phyloP scores from a whole-genome alignment of 2,113 vertebrate species.

The Thalassoma bifasciatum region DNA sequence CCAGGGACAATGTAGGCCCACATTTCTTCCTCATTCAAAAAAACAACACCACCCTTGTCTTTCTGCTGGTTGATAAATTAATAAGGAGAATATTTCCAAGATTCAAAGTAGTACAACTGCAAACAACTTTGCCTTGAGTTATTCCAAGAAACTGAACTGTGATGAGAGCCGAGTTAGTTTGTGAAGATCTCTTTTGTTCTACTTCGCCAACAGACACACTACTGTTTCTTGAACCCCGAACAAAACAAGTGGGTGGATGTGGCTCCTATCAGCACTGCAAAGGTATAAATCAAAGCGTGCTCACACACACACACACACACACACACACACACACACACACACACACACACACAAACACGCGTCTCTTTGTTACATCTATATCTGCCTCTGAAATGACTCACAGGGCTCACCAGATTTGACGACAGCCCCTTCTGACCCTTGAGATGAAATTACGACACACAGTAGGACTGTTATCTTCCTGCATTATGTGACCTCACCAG shows the following conservation, averaged over 20 bases:
- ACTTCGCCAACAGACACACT: slow-evolving; percentile 5
- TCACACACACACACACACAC: slow-evolving; percentile 5
- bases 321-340: no score
- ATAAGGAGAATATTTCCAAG: slow-evolving; percentile 18
- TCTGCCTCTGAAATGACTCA: slow-evolving; percentile 46
- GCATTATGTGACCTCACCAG: slow-evolving; percentile 23
- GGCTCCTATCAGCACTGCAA: slow-evolving; percentile 37
- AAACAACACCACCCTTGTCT: slow-evolving; percentile 1
- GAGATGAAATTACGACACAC: slow-evolving; percentile 5
- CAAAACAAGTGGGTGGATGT: slow-evolving; percentile 64
- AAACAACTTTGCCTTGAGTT: slow-evolving; percentile 56
- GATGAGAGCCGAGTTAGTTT: slow-evolving; percentile 27
- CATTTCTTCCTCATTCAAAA: slow-evolving; percentile 25
- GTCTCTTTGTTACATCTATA: slow-evolving; percentile 40
- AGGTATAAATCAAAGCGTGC: slow-evolving; percentile 56
- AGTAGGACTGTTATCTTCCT: slow-evolving; percentile 27
- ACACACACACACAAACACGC: no score
- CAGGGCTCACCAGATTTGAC: slow-evolving; percentile 25
- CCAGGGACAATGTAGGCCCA: neutral
- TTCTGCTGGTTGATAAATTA: slow-evolving; percentile 22
- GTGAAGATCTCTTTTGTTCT: slow-evolving; percentile 40
- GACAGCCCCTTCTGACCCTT: slow-evolving; percentile 41
- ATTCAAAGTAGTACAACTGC: slow-evolving; percentile 39
- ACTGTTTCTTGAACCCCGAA: slow-evolving; percentile 42
- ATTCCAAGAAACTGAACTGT: slow-evolving; percentile 39